Evolutionary conservation across 1,140 invertebrate genomes (phyloP), one percentile per base, ranked within the genome.

Genomic region (Camponotus floridanus): DNA sequence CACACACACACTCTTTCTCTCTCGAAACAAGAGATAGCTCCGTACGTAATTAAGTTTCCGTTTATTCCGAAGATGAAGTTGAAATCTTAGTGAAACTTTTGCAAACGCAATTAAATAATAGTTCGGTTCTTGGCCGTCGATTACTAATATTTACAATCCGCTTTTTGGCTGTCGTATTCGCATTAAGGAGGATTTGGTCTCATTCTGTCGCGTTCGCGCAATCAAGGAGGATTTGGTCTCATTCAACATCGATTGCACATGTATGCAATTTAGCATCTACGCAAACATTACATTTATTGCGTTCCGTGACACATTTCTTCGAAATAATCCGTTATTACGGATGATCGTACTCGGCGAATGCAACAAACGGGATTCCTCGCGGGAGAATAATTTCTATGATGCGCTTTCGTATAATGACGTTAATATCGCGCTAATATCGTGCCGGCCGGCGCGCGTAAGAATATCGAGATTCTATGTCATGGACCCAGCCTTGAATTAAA

Each of bases 401-500:
- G 59, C 26, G 65, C 74, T 87, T 86, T 87, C 61, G 31, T 18
- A 9, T 67, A 67, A 79, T 42, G 42, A 55, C n/a, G 61, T 74
- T 90, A 62, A 76, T 90, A 87, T 67, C 86, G 73, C 65, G 73
- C 65, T 85, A 76, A 81, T 81, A 86, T 33, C 39, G 31, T 61
- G n/a, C 48, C 13, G 45, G 3, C 13, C 45, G 21, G 39, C 67
- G 61, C 51, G 55, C 68, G 83, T 71, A 48, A 64, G 86, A 87
- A 85, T 71, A 79, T 68, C 86, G 74, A 93, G 91, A 92, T 93
- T 94, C 92, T 92, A 93, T 93, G 93, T 92, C 93, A 94, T 89
- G 93, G 92, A 91, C 90, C 87, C 73, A 90, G 79, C 91, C 92
- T 93, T 93, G 91, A 89, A 89, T 92, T 79, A 65, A 93, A 86